Conservation (phyloP, 64 coral and sea anemone species). For the Montipora capricornis region DNA sequence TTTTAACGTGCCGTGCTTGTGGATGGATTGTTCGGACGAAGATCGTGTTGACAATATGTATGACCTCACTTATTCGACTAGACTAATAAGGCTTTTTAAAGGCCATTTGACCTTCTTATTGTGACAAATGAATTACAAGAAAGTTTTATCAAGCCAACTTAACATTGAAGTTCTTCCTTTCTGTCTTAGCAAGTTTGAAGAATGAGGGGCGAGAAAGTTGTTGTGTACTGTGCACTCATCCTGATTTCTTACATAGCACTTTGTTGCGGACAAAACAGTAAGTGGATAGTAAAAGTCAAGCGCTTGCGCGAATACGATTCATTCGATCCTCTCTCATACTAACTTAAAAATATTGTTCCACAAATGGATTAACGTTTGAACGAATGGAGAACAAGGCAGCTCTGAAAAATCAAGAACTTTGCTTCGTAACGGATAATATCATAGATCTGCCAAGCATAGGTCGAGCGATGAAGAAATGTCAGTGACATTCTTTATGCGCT, state of each 20-base stretch:
- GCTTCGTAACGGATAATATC: no score
- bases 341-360: background rate
- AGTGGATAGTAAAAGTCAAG: background rate
- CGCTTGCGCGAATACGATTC: background rate
- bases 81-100: background rate
- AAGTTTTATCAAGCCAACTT: background rate
- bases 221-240: background rate
- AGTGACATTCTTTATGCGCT: no score
- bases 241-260: background rate
- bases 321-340: background rate
- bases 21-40: constrained; percentile 3
- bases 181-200: constrained; percentile 15
- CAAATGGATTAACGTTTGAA: background rate
- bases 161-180: background rate
- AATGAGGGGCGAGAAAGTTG: constrained; percentile 36
- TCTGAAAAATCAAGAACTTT: no score
- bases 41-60: background rate
- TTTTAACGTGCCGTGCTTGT: constrained; percentile 12
- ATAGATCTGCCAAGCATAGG: no score
- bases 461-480: no score
- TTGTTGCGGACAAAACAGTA: background rate
- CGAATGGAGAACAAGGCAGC: background rate
- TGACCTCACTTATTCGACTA: background rate
- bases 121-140: background rate
- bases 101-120: constrained; percentile 17